phyloP scores from a whole-genome alignment of 2,113 vertebrate species.

The Gymnogyps californianus region DNA sequence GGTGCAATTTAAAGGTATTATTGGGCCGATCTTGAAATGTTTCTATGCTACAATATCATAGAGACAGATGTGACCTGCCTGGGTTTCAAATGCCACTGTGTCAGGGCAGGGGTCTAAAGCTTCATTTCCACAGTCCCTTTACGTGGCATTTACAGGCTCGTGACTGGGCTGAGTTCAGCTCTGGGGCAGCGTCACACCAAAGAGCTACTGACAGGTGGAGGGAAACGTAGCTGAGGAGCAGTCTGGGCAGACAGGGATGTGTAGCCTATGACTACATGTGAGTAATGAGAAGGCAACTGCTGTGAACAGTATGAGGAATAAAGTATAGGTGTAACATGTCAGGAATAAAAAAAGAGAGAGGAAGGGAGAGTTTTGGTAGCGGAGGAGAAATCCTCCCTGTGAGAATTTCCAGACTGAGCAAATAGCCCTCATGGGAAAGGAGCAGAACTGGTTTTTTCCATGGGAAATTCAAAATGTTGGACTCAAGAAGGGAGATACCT shows the following conservation, averaged over 20 bases:
- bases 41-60: accelerated
- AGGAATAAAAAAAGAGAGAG: not conserved
- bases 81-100: not conserved
- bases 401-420: not conserved
- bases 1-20: not conserved
- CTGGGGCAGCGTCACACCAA: not conserved
- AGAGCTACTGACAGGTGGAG: not conserved
- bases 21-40: not conserved
- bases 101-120: not conserved
- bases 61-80: not conserved
- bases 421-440: not conserved
- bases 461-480: not conserved
- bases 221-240: not conserved
- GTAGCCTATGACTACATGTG: accelerated
- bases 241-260: not conserved
- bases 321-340: not conserved
- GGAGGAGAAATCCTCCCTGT: not conserved
- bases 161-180: not conserved
- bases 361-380: not conserved
- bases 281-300: not conserved
- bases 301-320: not conserved
- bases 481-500: not conserved
- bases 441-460: not conserved
- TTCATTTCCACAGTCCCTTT: not conserved
- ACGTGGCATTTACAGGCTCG: not conserved